phyloP scores from a whole-genome alignment of 2,113 vertebrate species.

The Apeltes quadracus region DNA sequence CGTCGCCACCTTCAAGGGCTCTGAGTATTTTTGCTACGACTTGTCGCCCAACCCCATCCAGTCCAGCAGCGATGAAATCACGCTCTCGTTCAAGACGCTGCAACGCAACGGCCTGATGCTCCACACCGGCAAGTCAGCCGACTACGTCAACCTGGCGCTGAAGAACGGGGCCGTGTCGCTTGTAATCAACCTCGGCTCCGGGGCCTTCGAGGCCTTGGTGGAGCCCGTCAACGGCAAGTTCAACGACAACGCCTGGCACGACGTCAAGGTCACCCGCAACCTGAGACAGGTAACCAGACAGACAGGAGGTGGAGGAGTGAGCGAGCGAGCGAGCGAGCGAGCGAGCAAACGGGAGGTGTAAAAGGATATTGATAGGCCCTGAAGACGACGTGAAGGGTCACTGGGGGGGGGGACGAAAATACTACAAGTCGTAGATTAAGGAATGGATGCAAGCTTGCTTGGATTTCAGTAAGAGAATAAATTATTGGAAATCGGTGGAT shows the following conservation, averaged over 20 bases:
- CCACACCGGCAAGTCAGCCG: conserved; percentile 98
- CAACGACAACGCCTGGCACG: conserved; percentile 99
- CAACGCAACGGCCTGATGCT: conserved; percentile 99
- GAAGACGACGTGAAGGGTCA: not conserved
- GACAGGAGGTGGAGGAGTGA: conserved; percentile 77
- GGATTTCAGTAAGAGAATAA: conserved; percentile 11
- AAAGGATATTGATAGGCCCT: conserved; percentile 3
- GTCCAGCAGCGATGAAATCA: conserved; percentile 99
- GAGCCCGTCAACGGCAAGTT: conserved; percentile 99
- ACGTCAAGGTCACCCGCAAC: conserved; percentile 99
- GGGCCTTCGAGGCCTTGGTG: conserved; percentile 99
- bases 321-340: conserved; percentile 30
- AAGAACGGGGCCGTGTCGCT: conserved; percentile 99
- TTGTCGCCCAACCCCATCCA: conserved; percentile 98
- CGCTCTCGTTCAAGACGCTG: conserved; percentile 98
- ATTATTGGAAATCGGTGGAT: not conserved
- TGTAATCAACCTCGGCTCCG: conserved; percentile 99
- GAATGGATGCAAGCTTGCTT: conserved; percentile 19
- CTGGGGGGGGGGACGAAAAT: not conserved
- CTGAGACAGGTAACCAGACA: conserved; percentile 99
- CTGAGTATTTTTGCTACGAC: conserved; percentile 99
- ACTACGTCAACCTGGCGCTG: conserved; percentile 99
- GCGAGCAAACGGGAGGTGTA: conserved; percentile 9
- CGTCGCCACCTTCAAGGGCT: conserved; percentile 98
- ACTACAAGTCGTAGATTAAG: not conserved